Base-by-base conservation (phyloP, 2,888 invertebrate genomes). In the Heliconius charithonia region DNA sequence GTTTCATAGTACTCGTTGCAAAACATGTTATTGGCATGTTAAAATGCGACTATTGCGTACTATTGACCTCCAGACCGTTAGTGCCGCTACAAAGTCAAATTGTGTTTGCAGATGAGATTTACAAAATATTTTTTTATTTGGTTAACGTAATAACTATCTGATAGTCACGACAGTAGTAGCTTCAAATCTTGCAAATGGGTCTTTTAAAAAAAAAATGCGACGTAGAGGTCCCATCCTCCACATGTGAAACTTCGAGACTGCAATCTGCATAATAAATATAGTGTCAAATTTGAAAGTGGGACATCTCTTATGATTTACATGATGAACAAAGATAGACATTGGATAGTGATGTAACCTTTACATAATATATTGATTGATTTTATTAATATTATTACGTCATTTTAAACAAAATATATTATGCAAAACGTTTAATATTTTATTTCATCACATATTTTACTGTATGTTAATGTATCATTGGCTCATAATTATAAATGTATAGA, bases 11-110 rank as follows among this genome's bases (percentile, higher is more conserved):
- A 27, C 10, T 22, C 32, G 62, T 74, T 74, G 74, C 74, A 74
- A 74, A 74, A 74, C 74, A 74, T 41, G 74, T 65, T 74, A 63
- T 74, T 65, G 27, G 74, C 63, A 65, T 63, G 62, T 74, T 45
- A 63, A 74, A 63, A 63, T 27, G 41, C 25, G 41, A 27, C 41
- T 63, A 74, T 74, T 74, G 74, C 74, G 63, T 63, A 45, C 63
- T 45, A 29, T 74, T 74, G 74, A 74, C 74, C 74, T 74, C 74
- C 65, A 41, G 27, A 74, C 74, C 29, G 45, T 45, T 74, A 19
- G 27, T 45, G 13, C 74, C 62, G 74, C 41, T 37, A 72, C 32
- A 56, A 51, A n/a, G 32, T 32, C 22, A 65, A n/a, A 45, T 65
- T 65, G 45, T 45, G 65, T 22, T 45, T 74, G 27, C 22, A 74